Base-by-base conservation (phyloP, 2,113 vertebrate genomes). In the Silurus asotus region DNA sequence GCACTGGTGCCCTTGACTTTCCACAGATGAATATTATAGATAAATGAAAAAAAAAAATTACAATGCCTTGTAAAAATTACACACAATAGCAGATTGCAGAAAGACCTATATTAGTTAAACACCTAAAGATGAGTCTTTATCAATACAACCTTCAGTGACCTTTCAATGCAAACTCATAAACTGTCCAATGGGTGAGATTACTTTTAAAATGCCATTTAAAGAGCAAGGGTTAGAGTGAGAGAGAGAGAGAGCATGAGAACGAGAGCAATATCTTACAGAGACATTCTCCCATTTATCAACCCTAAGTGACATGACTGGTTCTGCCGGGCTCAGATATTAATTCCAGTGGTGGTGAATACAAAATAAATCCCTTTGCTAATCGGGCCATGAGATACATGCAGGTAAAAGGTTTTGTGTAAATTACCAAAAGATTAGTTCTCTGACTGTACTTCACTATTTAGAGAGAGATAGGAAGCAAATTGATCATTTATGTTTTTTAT, bases 391-490 rank as follows among this genome's bases (percentile, higher is more conserved):
- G 92, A 94, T 92, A 93, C 92, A 90, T 70, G 79, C 84, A 85
- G 86, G 92, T 92, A 93, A 94, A 93, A 91, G 91, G 92, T 92
- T 95, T 94, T 94, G 93, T 94, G 93, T 94, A 94, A 94, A 94
- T 94, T 92, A 94, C 92, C 89, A 89, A 93, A 92, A 94, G 93
- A 95, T 94, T 94, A 94, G 90, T 93, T 93, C 89, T 92, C 91
- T 88, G 49, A 70, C 88, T 84, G 91, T 84, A 74, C 58, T 87
- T 93, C 92, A 93, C 93, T 93, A 93, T 94, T 84, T 91, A 88
- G 91, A 92, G 91, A 90, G 91, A 93, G 92, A 55, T 17, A 55
- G 49, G 89, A 87, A 89, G 82, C 15, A 83, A 45, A 72, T 4
- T 80, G 76, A 88, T 23, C 28, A 56, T 80, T 48, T 86, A 83